Conservation (phyloP, 2,113 vertebrate species). For the Eulemur rufifrons region DNA sequence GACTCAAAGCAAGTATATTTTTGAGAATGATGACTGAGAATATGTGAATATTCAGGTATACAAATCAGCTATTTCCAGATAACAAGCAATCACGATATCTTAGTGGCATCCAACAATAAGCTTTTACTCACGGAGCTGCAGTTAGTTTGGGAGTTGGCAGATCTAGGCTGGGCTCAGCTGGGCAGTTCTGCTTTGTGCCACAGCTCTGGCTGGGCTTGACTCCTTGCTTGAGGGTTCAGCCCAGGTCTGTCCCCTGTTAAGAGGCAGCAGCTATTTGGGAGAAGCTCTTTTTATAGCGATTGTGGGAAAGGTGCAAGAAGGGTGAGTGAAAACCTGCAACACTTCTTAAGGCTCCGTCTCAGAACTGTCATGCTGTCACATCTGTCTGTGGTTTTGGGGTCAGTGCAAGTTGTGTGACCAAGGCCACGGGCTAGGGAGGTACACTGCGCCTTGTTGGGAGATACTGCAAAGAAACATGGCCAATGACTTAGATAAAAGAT, state of each 20-base stretch:
- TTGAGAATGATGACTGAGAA: not conserved
- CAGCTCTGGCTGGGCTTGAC: not conserved
- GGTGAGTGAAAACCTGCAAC: not conserved
- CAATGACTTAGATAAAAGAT: not conserved
- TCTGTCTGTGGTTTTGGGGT: not conserved
- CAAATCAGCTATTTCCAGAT: not conserved
- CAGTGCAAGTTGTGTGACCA: not conserved
- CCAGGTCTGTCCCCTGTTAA: not conserved
- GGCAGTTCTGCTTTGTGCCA: not conserved
- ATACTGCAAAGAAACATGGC: not conserved
- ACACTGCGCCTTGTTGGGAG: not conserved
- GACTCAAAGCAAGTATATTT: not conserved
- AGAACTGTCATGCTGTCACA: not conserved
- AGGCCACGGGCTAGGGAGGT: not conserved
- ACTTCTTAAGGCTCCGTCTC: not conserved
- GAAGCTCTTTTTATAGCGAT: not conserved
- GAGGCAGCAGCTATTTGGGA: not conserved
- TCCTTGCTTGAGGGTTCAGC: not conserved
- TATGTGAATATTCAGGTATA: not conserved
- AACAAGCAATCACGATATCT: not conserved
- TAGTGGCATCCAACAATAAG: not conserved
- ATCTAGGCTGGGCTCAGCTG: not conserved
- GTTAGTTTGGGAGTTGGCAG: not conserved
- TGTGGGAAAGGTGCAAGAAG: not conserved
- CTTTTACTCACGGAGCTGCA: not conserved